A percentile compares a stretch with the other conserved stretches of the same genome.
Conservation (phyloP, 2,888 invertebrate species). For the Imbricaverruca yamaguchii region DNA sequence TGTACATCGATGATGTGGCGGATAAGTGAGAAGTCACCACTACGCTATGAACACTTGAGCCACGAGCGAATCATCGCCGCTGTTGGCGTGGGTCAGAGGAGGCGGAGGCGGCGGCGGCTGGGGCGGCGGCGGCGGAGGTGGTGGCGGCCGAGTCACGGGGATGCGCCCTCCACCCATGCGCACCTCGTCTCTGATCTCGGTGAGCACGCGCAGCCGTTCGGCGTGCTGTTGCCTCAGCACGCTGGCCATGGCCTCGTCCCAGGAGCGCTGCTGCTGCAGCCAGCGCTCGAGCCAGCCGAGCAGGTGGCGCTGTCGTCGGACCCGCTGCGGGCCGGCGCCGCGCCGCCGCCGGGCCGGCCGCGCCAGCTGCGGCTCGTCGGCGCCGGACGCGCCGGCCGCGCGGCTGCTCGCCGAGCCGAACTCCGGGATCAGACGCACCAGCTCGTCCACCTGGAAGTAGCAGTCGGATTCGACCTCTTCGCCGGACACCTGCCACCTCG, state of each 20-base stretch:
- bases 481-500: not conserved
- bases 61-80: not conserved
- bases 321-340: not conserved
- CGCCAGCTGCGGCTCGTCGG: not conserved
- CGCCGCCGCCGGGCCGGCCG: not conserved
- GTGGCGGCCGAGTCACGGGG: not conserved
- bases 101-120: not conserved
- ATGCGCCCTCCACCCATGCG: not conserved
- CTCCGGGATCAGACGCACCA: constrained; percentile 1
- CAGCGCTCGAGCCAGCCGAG: not conserved
- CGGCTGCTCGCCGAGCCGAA: not conserved
- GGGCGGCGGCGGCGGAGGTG: not conserved
- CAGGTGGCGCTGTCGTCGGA: constrained; percentile 1
- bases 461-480: constrained; percentile 2
- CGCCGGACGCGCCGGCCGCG: not conserved
- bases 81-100: too few species aligned
- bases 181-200: constrained; percentile 1
- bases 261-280: constrained; percentile 21
- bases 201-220: constrained; percentile 10
- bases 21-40: not conserved
- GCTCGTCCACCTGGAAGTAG: constrained; percentile 15
- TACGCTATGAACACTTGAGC: not conserved
- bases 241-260: constrained; percentile 1
- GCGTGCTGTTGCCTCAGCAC: not conserved
- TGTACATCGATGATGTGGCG: too few species aligned